Percentiles rank a stretch among this genome's conserved stretches.
Conservation (phyloP, 2,888 invertebrate genomes). For the Urechis unicinctus region DNA sequence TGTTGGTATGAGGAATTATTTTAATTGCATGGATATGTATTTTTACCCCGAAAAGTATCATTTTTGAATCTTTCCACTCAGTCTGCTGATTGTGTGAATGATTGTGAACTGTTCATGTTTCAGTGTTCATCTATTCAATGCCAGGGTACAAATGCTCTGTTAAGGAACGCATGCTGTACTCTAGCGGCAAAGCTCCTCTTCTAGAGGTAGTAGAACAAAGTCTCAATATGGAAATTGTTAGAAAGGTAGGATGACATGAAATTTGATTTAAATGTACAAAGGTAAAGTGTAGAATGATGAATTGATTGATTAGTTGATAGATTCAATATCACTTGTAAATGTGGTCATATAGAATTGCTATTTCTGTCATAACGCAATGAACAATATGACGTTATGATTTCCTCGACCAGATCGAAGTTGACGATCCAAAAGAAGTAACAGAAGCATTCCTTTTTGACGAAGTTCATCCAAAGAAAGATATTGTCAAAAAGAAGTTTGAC, state of each 20-base stretch:
- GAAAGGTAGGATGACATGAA: conserved; percentile 63
- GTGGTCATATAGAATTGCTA: no score
- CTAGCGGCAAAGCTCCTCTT: conserved; percentile 89
- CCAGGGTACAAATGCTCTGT: conserved; percentile 93
- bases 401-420: conserved; percentile 74
- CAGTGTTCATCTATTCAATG: conserved; percentile 98
- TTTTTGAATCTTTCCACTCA: no score
- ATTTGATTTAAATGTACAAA: not conserved
- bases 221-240: conserved; percentile 71
- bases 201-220: conserved; percentile 70
- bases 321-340: no score
- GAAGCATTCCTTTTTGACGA: conserved; percentile 87
- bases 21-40: not conserved
- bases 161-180: conserved; percentile 97
- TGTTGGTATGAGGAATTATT: conserved; percentile 59
- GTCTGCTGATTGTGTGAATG: no score
- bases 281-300: no score
- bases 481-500: conserved; percentile 61
- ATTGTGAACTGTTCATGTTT: conserved; percentile 22
- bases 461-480: conserved; percentile 80
- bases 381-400: no score
- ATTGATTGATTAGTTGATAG: no score
- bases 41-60: no score
- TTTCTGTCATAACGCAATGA: no score
- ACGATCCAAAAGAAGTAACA: conserved; percentile 80